These are phyloP conservation scores for Cheilosia impressa DNA, from an alignment of 2,888 invertebrate species.

Conservation along the genomic window DNA sequence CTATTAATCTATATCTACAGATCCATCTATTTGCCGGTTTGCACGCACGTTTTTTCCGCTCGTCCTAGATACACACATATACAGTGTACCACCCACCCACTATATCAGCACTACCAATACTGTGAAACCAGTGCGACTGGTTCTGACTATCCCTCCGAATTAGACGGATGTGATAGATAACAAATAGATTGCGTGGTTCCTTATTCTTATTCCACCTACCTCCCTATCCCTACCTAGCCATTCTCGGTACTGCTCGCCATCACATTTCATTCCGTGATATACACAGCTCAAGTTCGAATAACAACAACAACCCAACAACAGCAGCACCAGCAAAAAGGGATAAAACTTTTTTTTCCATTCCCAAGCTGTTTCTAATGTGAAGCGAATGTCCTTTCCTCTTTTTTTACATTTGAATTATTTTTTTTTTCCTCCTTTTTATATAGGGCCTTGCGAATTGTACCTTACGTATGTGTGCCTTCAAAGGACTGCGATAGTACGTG, in stretches of 20 bases:
- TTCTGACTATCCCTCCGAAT: slow-evolving; percentile 70
- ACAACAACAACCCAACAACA: slow-evolving; percentile 29
- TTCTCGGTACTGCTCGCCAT: slow-evolving; percentile 51
- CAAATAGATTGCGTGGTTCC: slow-evolving; percentile 78
- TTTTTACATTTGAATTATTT: slow-evolving; percentile 25
- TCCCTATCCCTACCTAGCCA: slow-evolving; percentile 42
- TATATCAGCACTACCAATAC: slow-evolving; percentile 71
- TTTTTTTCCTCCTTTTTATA: slow-evolving; percentile 1
- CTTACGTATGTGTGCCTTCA: slow-evolving; percentile 38
- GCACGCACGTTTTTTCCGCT: slow-evolving; percentile 74
- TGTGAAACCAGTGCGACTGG: slow-evolving; percentile 42
- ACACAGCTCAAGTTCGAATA: slow-evolving; percentile 54
- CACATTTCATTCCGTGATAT: slow-evolving; percentile 63
- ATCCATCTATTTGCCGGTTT: slow-evolving; percentile 76
- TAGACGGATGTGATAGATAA: slow-evolving; percentile 78
- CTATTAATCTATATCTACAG: slow-evolving; percentile 75
- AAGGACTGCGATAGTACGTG: slow-evolving; percentile 1
- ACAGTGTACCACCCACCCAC: slow-evolving; percentile 44
- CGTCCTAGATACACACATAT: slow-evolving; percentile 68
- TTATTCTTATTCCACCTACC: slow-evolving; percentile 74
- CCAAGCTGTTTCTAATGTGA: slow-evolving; percentile 75
- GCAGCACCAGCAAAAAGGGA: slow-evolving; percentile 43
- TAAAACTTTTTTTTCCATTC: slow-evolving; percentile 64
- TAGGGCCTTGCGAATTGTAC: slow-evolving; percentile 46
- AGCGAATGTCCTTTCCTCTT: slow-evolving; percentile 68